Evolutionary conservation across 2,113 vertebrate genomes (phyloP).

Genomic region (Phocoena sinus): DNA sequence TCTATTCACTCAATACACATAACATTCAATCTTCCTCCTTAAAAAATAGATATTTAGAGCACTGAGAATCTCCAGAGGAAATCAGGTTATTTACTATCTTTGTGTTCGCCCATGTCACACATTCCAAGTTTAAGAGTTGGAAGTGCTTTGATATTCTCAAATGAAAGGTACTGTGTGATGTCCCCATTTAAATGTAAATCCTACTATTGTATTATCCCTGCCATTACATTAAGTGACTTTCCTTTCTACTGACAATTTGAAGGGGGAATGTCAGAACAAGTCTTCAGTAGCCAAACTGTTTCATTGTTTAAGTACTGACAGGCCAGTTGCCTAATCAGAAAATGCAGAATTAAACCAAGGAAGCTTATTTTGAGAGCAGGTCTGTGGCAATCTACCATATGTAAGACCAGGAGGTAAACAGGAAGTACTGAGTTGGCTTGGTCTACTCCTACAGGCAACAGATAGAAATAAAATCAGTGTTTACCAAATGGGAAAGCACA

Average conservation of each 20-base stretch:
- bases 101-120: background rate
- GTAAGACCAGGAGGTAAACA: slow-evolving; percentile 71
- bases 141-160: background rate
- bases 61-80: slow-evolving; percentile 1
- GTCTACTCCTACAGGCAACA: slow-evolving; percentile 55
- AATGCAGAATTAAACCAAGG: slow-evolving; percentile 38
- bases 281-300: background rate
- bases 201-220: background rate
- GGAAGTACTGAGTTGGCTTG: slow-evolving; percentile 73
- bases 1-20: slow-evolving; percentile 49
- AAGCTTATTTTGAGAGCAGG: slow-evolving; percentile 60
- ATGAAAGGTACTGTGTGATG: background rate
- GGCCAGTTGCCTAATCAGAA: background rate
- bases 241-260: background rate
- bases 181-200: background rate
- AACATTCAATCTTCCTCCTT: slow-evolving; percentile 41
- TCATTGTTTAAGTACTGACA: background rate
- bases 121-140: background rate
- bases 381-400: slow-evolving; percentile 31
- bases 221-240: background rate
- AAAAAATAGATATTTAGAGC: background rate
- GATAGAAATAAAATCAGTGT: slow-evolving; percentile 73
- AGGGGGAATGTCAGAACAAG: background rate
- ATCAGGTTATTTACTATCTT: background rate
- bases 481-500: slow-evolving; percentile 78